Conservation (phyloP, 2,888 invertebrate species). For the Morpho deidamia region DNA sequence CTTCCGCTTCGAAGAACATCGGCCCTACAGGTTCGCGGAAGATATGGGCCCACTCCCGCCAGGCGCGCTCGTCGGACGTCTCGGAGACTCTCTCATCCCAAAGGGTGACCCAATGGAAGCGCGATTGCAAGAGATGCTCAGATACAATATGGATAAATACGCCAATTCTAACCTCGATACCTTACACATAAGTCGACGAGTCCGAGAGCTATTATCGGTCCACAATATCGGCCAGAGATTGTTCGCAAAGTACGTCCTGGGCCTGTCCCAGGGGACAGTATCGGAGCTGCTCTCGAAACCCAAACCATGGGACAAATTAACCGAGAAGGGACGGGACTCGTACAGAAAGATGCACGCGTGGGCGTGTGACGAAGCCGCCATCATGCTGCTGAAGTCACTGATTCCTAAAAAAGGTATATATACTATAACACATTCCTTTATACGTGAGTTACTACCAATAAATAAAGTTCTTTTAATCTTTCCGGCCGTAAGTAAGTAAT, state of each 20-base stretch:
- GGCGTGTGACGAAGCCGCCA: constrained; percentile 98
- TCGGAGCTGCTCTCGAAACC: constrained; percentile 99
- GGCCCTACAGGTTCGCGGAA: constrained; percentile 90
- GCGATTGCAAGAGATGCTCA: constrained; percentile 93
- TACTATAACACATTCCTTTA: constrained; percentile 34
- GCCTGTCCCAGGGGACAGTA: constrained; percentile 97
- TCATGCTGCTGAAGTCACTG: constrained; percentile 97
- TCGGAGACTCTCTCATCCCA: constrained; percentile 94
- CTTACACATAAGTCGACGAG: constrained; percentile 94
- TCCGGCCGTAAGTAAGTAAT: constrained; percentile 11
- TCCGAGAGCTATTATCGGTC: constrained; percentile 94
- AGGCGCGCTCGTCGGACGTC: constrained; percentile 88
- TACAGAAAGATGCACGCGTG: constrained; percentile 99
- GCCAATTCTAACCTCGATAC: constrained; percentile 96
- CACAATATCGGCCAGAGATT: constrained; percentile 99
- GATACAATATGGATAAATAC: constrained; percentile 97
- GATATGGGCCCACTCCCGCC: constrained; percentile 86
- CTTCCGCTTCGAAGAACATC: constrained; percentile 89
- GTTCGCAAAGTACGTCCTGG: constrained; percentile 99
- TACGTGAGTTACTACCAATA: constrained; percentile 22
- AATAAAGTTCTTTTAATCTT: constrained; percentile 14
- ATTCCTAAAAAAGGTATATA: constrained; percentile 97
- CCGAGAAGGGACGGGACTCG: constrained; percentile 99
- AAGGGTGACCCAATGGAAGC: constrained; percentile 97
- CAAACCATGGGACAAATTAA: constrained; percentile 99